Base-by-base conservation (phyloP, 2,888 invertebrate species). In the Lasioglossum vierecki region DNA sequence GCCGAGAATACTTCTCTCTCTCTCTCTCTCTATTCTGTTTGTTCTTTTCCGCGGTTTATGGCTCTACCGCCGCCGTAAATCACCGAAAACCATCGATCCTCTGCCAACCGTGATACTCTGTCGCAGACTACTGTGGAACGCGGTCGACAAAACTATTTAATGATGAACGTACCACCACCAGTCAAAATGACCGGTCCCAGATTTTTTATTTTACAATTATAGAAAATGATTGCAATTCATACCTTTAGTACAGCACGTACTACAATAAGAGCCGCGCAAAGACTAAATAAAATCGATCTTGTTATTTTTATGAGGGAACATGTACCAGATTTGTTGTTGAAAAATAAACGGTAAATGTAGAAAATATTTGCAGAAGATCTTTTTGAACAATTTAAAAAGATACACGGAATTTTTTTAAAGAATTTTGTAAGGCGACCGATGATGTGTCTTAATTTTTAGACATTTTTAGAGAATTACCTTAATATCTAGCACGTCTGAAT, bases 1-100 rank as follows among this genome's bases (percentile, higher is more conserved):
- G n/a, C 39, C 39, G 68, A 68, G 68, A 76, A 35, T 73, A 26
- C 30, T 73, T 53, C 22, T 68, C 2, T 53, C 22, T 68, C 2
- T 30, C 30, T 30, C 30, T 30, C 30, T 66, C 22, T 66, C 22
- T 70, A 13, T 41, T 22, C 57, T 49, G 15, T 15, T 26, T 73
- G 26, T 35, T 68, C 70, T 41, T 63, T 63, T 53, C 53, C 57
- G 57, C 57, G 57, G n/a, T 57, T 57, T n/a, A 57, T n/a, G n/a
- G n/a, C 57, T 57, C 4, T 11, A n/a, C 11, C 57, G n/a, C n/a
- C 11, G n/a, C 1, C n/a, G n/a, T 57, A 57, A 57, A 57, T n/a
- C 9, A 22, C 9, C 11, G n/a, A 57, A 57, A 57, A 57, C 57
- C 57, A 57, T 57, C n/a, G 57, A 57, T 57, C n/a, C 4, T n/a